A percentile compares a stretch with the other conserved stretches of the same genome.
phyloP scores from a whole-genome alignment of 2,888 invertebrate species.

The Seladonia tumulorum region DNA sequence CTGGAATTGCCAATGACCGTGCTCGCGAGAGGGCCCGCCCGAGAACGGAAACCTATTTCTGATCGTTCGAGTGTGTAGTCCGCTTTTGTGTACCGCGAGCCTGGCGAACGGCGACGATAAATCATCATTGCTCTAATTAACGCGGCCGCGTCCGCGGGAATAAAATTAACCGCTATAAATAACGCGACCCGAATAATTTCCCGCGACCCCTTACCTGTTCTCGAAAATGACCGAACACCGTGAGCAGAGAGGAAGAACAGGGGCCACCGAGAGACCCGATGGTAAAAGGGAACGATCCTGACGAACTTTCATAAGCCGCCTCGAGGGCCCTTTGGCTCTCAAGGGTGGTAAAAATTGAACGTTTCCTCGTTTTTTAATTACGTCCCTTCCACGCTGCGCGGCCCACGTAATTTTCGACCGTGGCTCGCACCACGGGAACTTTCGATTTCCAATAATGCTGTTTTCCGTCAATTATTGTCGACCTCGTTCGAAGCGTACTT shows the following conservation, averaged over 20 bases:
- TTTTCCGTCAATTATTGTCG: not conserved
- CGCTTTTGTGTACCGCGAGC: slow-evolving; percentile 35
- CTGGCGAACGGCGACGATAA: slow-evolving; percentile 38
- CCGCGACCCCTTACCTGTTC: not conserved
- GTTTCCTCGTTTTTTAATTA: not conserved
- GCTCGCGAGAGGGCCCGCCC: slow-evolving; percentile 2
- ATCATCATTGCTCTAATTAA: slow-evolving; percentile 64
- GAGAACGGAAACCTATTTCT: slow-evolving; percentile 54
- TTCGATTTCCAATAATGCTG: not conserved
- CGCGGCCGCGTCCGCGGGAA: slow-evolving; percentile 27
- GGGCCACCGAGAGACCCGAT: not conserved
- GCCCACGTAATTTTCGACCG: not conserved
- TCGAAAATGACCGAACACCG: not conserved
- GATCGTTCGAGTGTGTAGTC: slow-evolving; percentile 47
- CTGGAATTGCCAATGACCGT: slow-evolving; percentile 37
- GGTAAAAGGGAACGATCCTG: not conserved
- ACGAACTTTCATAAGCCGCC: not conserved
- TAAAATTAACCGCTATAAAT: slow-evolving; percentile 52
- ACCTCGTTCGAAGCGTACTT: not conserved
- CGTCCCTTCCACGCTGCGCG: not conserved
- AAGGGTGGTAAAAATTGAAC: not conserved
- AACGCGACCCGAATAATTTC: slow-evolving; percentile 9
- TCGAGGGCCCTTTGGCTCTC: not conserved
- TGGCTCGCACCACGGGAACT: not conserved
- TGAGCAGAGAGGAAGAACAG: not conserved